Base-by-base conservation (phyloP, 2,888 invertebrate species). In the Tetranychus piercei region DNA sequence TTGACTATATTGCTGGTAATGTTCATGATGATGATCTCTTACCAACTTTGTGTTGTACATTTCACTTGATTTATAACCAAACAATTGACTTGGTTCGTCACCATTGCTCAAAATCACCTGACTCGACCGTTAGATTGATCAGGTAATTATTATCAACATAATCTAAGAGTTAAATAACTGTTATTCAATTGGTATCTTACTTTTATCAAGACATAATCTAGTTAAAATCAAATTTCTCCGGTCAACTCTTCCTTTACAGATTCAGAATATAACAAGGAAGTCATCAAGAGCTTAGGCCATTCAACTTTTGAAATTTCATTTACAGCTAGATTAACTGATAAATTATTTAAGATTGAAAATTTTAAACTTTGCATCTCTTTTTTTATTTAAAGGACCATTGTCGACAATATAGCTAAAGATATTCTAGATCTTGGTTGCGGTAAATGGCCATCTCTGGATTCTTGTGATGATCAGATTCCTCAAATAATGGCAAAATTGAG, bases 361-460 rank as follows among this genome's bases (percentile, higher is more conserved):
- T 5, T 55, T 55, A 55, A 55, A 55, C 2, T 2, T 55, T 55
- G 2, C 6, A 6, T 55, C 5, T 34, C 34, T 34, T 34, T 34
- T 34, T 34, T 34, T 34, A 0, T 5, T 0, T 34, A 34, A 34
- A 69, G 69, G 34, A 20, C 69, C 18, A 69, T 69, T 11, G 69
- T 69, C 23, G 69, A 69, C 69, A 69, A 23, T 69, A 69, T 69
- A 18, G 69, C 69, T 69, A 23, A 23, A 23, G 69, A 69, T 22
- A 22, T 69, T 69, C 34, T 69, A 6, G 69, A 69, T 20, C 22
- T 69, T 20, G 69, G 69, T 23, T 69, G 69, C 20, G 22, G 20
- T 23, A 69, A 69, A 22, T 69, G 34, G 20, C 9, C 69, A 69
- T 69, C 69, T 11, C 6, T 69, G 22, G 22, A 69, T 1, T 69